Evolutionary conservation across 2,888 invertebrate species (phyloP), one percentile per base, ranked within the genome.

Genomic region (Villa cingulata): DNA sequence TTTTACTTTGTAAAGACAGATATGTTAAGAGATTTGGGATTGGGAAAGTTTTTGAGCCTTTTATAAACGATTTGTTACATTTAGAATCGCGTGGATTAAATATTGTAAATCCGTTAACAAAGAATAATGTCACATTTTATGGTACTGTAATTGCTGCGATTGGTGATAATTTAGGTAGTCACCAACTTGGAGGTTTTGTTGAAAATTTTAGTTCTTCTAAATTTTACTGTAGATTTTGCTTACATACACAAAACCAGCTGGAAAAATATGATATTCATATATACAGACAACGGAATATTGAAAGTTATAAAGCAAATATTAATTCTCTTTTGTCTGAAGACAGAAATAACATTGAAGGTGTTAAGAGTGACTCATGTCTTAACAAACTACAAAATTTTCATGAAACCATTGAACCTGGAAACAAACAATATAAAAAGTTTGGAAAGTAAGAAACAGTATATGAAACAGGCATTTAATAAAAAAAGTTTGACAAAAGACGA

Each of bases 151-250:
- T 58, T 42, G 53, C 54, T 29, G 53, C 60, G n/a, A 20, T 52
- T 45, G 56, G 55, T 2, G 57, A 58, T 41, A 58, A 56, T 51
- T 46, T 58, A 45, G 57, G 56, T n/a, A 51, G 56, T 44, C 59
- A 61, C 45, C 54, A 57, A 50, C 50, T 62, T 20, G 60, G 59
- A 27, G 60, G 59, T 16, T 59, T 56, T 55, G 27, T 23, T 23
- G 56, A 57, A 56, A 61, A 56, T 51, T 60, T 61, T 48, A 50
- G 48, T 46, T 46, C 20, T 9, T 43, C 49, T 16, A 43, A 49
- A 23, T 58, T 55, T 48, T 55, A 58, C 39, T 61, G 60, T 48
- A 44, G 60, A 29, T 58, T 45, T 49, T 60, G 59, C 48, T 17
- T 37, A 6, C 17, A 10, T 17, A 6, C 9, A 6, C 29, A 12